Evolutionary conservation across 2,113 vertebrate species (phyloP).

Genomic region (Phocoena phocoena): DNA sequence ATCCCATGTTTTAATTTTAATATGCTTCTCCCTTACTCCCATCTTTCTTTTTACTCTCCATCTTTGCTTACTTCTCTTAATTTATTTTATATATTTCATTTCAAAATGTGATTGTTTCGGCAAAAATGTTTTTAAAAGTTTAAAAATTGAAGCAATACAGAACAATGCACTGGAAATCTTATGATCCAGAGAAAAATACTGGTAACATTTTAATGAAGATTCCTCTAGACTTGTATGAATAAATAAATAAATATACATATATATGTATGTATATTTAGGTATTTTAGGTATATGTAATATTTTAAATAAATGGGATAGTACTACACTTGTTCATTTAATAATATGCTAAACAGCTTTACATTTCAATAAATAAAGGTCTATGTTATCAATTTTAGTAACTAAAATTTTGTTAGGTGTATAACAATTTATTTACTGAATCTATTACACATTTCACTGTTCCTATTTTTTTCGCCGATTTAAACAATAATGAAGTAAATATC

Average conservation of each 20-base stretch:
- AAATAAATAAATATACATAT: not conserved
- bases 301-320: not conserved
- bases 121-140: not conserved
- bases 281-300: not conserved
- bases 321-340: not conserved
- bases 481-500: not conserved
- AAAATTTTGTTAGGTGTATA: not conserved
- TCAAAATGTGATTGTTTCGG: not conserved
- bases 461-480: not conserved
- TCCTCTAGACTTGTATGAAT: not conserved
- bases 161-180: not conserved
- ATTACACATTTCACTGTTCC: not conserved
- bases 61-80: not conserved
- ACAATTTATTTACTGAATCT: not conserved
- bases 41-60: not conserved
- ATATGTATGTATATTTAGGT: not conserved
- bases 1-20: not conserved
- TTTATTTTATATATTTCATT: not conserved
- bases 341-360: not conserved
- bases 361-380: not conserved
- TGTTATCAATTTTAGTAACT: not conserved
- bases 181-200: not conserved
- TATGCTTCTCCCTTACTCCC: rapidly evolving
- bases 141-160: not conserved
- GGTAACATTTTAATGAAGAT: not conserved